Percentiles rank a stretch among this genome's conserved stretches.
Conservation (phyloP, 2,113 vertebrate species). For the Coptodon rendalli region DNA sequence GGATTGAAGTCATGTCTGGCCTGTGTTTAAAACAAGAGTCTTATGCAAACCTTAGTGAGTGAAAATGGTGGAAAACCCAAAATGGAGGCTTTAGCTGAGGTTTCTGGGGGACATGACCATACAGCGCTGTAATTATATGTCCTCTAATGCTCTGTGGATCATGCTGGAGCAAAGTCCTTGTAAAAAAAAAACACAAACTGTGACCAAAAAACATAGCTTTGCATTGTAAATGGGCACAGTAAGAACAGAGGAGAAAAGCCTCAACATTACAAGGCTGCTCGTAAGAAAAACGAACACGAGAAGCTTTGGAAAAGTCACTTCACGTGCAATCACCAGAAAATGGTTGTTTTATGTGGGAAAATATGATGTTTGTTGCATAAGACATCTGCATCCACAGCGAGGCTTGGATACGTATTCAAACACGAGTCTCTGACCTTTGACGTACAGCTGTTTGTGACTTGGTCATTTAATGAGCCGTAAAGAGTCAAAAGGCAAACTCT, state of each 20-base stretch:
- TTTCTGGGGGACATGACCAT: conserved; percentile 67
- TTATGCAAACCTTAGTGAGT: neutral
- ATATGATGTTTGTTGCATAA: neutral
- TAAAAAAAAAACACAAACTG: conserved; percentile 39
- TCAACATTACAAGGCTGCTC: neutral
- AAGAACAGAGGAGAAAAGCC: conserved; percentile 1
- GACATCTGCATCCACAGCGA: neutral
- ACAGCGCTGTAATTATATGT: conserved; percentile 66
- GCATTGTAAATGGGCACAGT: conserved; percentile 25
- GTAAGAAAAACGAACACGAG: neutral
- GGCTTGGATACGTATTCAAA: neutral
- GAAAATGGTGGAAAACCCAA: conserved; percentile 63
- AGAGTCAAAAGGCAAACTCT: neutral
- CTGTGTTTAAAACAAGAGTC: neutral
- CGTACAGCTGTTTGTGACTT: neutral
- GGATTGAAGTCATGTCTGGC: neutral
- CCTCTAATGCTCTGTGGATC: conserved; percentile 60
- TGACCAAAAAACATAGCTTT: conserved; percentile 49
- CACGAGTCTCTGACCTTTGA: neutral
- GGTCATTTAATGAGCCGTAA: rapidly evolving
- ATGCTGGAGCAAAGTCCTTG: conserved; percentile 28
- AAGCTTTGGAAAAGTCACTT: neutral
- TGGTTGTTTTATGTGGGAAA: neutral
- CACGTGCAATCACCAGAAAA: neutral
- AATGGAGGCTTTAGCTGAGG: conserved; percentile 65